These are phyloP conservation scores for Odontomyia ornata DNA, from an alignment of 2,888 invertebrate genomes.

Conservation along the genomic window DNA sequence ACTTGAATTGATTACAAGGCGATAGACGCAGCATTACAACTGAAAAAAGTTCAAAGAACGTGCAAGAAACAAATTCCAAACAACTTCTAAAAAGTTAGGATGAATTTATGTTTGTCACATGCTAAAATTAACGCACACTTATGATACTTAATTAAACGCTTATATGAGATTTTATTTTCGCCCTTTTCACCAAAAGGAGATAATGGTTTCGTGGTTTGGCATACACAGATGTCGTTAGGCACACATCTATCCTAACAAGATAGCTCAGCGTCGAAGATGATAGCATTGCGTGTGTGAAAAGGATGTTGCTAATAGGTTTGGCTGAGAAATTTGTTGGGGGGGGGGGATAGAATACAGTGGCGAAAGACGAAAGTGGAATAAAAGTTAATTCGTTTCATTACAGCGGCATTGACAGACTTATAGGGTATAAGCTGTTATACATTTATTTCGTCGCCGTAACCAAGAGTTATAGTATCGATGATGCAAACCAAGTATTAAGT, in stretches of 20 bases:
- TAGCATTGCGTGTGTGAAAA: background rate
- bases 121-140: conserved; percentile 32
- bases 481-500: too few relatives aligned
- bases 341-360: background rate
- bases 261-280: background rate
- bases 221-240: background rate
- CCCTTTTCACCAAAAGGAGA: background rate
- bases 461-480: too few relatives aligned
- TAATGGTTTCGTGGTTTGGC: conserved; percentile 16
- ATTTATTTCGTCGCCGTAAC: too few relatives aligned
- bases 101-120: conserved; percentile 31
- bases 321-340: background rate
- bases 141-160: conserved; percentile 31
- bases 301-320: background rate
- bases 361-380: background rate
- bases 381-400: conserved; percentile 9
- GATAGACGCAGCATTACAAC: too few relatives aligned
- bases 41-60: background rate
- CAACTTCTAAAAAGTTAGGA: background rate
- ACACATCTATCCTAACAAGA: background rate
- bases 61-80: background rate
- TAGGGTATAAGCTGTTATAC: background rate
- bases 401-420: background rate
- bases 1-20: too few relatives aligned
- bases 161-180: conserved; percentile 28